Evolutionary conservation across 2,113 vertebrate genomes (phyloP).

Genomic region (Alces alces): DNA sequence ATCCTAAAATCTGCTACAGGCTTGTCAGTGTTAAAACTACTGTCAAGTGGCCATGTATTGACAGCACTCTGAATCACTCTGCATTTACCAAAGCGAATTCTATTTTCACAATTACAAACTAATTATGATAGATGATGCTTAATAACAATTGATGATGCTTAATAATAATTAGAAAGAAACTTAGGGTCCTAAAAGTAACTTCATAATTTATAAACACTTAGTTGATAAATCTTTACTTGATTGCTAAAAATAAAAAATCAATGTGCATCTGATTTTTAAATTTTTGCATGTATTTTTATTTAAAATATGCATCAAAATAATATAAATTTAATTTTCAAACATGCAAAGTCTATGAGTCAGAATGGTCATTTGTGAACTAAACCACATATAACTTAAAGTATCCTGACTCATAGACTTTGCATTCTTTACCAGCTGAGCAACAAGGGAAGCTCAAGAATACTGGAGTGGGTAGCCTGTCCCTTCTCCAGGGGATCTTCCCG

Average conservation of each 20-base stretch:
- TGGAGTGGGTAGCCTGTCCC: not conserved
- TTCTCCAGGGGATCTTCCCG: rapidly evolving
- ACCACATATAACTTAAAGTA: not conserved
- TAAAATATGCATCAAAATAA: conserved; percentile 5
- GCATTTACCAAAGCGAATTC: not conserved
- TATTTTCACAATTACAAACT: not conserved
- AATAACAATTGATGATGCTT: not conserved
- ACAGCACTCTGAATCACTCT: not conserved
- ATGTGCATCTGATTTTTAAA: not conserved
- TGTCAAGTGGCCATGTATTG: not conserved
- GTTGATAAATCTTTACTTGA: not conserved
- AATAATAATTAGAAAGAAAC: conserved; percentile 7
- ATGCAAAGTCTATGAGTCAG: not conserved
- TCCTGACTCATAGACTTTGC: not conserved
- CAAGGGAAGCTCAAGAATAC: not conserved
- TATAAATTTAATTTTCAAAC: conserved; percentile 2
- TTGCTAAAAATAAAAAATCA: not conserved
- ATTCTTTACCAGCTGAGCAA: not conserved
- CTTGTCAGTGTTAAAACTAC: not conserved
- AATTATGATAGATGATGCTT: not conserved
- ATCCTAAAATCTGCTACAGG: conserved; percentile 27
- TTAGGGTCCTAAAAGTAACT: not conserved
- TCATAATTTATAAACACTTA: not conserved
- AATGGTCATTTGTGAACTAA: not conserved
- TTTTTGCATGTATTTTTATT: not conserved